These are phyloP conservation scores for Lottia gigantea DNA, from an alignment of 2,888 invertebrate species.

Conservation along the genomic window DNA sequence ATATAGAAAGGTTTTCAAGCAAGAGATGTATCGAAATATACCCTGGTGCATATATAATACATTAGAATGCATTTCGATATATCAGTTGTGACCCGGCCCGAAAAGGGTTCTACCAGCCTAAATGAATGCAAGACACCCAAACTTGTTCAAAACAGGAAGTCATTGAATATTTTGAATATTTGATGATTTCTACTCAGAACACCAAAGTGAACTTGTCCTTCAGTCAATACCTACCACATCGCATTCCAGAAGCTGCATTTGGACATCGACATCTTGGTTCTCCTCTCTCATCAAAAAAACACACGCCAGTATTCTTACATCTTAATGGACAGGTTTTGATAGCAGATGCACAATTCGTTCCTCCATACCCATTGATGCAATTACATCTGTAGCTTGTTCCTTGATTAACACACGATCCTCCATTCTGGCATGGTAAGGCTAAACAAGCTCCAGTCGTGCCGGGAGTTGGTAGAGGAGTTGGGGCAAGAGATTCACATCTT, in stretches of 20 bases:
- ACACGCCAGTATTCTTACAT: background rate
- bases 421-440: conserved; percentile 15
- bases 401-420: conserved; percentile 14
- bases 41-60: too few species aligned
- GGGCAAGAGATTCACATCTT: background rate
- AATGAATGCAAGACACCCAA: too few species aligned
- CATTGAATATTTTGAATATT: too few species aligned
- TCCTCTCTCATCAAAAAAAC: background rate
- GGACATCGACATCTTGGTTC: conserved; percentile 6
- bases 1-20: too few species aligned
- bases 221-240: background rate
- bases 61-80: too few species aligned
- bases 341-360: conserved; percentile 15
- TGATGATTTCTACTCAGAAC: too few species aligned
- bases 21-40: too few species aligned
- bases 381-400: conserved; percentile 12
- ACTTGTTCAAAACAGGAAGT: too few species aligned
- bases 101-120: too few species aligned
- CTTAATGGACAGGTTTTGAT: background rate
- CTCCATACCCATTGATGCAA: conserved; percentile 15
- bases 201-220: too few species aligned
- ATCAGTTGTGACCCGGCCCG: too few species aligned
- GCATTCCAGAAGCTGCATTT: background rate
- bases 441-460: background rate
- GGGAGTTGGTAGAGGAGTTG: background rate